Conservation (phyloP, 2,113 vertebrate genomes). For the Pitta sordida region DNA sequence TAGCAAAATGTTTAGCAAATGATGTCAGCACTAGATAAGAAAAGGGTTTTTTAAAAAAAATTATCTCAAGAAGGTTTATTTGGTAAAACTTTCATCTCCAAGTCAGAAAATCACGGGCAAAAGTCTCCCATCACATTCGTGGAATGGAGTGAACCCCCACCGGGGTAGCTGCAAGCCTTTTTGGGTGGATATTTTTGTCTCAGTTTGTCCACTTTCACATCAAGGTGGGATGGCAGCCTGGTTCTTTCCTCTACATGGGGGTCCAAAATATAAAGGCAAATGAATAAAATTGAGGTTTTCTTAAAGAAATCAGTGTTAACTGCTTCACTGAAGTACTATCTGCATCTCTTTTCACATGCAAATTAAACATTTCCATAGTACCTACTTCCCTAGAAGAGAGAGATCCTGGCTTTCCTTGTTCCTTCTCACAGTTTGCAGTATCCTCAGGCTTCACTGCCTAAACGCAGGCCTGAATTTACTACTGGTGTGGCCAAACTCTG, state of each 20-base stretch:
- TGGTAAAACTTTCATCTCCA: neutral
- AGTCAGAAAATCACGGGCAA: neutral
- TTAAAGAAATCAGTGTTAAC: neutral
- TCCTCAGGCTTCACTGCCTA: neutral
- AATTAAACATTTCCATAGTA: neutral
- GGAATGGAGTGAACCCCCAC: neutral
- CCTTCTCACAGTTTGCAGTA: neutral
- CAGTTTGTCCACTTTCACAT: neutral
- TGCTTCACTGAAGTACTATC: neutral
- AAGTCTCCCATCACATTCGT: neutral
- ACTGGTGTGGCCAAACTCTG: neutral
- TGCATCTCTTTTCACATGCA: neutral
- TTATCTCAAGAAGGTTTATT: constrained; percentile 15
- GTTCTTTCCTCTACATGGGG: fast-evolving
- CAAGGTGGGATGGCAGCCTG: neutral
- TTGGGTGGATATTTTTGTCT: neutral
- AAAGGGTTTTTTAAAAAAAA: neutral
- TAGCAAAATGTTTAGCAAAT: constrained; percentile 4
- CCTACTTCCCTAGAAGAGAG: no score
- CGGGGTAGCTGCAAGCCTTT: neutral
- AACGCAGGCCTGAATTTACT: neutral
- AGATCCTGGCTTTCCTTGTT: neutral
- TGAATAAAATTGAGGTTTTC: neutral
- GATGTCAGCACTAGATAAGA: neutral
- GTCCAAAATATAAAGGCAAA: neutral